Percentiles rank a stretch among this genome's conserved stretches.
These are phyloP conservation scores for Trididemnum nubilum DNA, from an alignment of 23 tunicate genomes.

Conservation along the genomic window DNA sequence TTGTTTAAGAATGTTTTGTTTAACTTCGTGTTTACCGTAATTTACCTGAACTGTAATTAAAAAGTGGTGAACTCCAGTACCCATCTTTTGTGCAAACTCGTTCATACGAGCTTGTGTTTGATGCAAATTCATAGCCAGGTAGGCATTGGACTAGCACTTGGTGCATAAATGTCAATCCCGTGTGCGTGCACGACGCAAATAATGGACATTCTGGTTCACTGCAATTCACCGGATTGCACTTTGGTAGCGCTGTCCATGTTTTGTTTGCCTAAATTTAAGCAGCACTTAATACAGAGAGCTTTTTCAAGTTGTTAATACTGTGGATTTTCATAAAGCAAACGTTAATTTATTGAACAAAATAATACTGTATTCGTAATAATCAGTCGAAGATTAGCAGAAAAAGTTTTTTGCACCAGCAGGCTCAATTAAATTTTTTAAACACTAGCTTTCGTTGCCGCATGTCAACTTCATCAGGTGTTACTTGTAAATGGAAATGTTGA, in stretches of 20 bases:
- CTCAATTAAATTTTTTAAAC: too few species aligned
- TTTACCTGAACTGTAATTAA: conserved; percentile 19
- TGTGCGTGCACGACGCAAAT: conserved; percentile 39
- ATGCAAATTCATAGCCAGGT: conserved; percentile 59
- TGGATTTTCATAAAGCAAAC: too few species aligned
- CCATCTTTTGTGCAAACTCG: conserved; percentile 38
- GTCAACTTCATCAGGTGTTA: too few species aligned
- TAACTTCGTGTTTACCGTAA: background rate
- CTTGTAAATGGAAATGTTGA: too few species aligned
- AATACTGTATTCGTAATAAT: too few species aligned
- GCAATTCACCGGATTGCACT: conserved; percentile 67
- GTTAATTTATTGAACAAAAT: too few species aligned
- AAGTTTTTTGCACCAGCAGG: too few species aligned
- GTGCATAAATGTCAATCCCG: conserved; percentile 48
- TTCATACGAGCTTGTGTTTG: conserved; percentile 25
- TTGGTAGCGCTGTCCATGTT: conserved; percentile 43
- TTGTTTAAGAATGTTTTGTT: background rate
- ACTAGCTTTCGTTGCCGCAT: too few species aligned
- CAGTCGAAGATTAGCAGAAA: too few species aligned
- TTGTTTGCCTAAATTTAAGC: conserved; percentile 36
- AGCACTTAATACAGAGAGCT: too few species aligned
- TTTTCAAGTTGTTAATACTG: too few species aligned
- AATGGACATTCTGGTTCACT: conserved; percentile 42
- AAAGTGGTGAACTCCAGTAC: conserved; percentile 49
- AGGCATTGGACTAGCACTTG: conserved; percentile 25